phyloP scores from a whole-genome alignment of 2,797 vertebrate genomes.

The Fringilla coelebs region DNA sequence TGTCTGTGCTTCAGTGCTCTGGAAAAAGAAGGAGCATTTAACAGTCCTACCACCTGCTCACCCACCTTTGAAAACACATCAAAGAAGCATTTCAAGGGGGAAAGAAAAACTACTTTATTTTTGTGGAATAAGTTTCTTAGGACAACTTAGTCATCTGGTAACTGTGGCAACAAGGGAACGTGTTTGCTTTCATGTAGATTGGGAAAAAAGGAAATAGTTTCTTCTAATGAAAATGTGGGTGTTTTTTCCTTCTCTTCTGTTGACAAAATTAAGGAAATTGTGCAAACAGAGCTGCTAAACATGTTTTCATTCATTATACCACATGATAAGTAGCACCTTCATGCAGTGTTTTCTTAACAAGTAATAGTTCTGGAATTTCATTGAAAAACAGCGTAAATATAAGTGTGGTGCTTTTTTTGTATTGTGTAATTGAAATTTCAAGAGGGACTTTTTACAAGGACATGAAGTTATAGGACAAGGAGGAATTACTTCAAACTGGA shows the following conservation, averaged over 20 bases:
- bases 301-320: neutral
- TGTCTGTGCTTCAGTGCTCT: neutral
- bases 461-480: neutral
- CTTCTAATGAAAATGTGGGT: neutral
- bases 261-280: constrained; percentile 32
- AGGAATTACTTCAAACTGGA: neutral
- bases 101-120: neutral
- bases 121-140: constrained; percentile 25
- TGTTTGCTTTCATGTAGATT: constrained; percentile 40
- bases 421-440: neutral
- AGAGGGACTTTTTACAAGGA: neutral
- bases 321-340: neutral
- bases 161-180: constrained; percentile 42
- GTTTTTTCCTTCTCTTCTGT: neutral
- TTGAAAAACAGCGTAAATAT: neutral
- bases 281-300: constrained; percentile 10
- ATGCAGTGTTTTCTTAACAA: neutral
- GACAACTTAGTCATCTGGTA: neutral
- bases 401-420: neutral
- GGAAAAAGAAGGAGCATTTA: constrained; percentile 6
- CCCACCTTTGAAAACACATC: constrained; percentile 52
- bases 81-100: constrained; percentile 39
- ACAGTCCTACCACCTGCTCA: constrained; percentile 18
- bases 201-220: neutral
- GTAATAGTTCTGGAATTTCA: neutral